phyloP scores from a whole-genome alignment of 1,140 invertebrate genomes.

The Drosophila pachea region DNA sequence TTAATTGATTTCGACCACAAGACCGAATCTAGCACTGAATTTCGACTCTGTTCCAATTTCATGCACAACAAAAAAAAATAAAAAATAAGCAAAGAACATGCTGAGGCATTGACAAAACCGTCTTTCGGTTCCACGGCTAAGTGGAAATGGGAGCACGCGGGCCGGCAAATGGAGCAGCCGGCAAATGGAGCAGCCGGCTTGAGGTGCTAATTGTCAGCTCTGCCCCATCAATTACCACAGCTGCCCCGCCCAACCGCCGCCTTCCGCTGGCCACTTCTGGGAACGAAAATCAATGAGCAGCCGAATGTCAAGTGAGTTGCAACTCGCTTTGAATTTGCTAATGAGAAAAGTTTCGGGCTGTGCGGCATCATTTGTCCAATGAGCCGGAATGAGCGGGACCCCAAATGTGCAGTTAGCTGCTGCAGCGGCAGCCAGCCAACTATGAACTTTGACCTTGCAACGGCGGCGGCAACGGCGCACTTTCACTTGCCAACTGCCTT shows the following conservation, averaged over 20 bases:
- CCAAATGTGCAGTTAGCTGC: constrained; percentile 47
- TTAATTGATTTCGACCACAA: constrained; percentile 46
- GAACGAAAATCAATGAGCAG: constrained; percentile 38
- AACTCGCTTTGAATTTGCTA: constrained; percentile 30
- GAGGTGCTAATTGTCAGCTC: constrained; percentile 63
- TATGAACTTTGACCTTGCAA: constrained; percentile 42
- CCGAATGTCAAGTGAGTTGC: constrained; percentile 35
- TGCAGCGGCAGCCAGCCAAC: constrained; percentile 20
- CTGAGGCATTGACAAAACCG: constrained; percentile 64
- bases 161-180: constrained; percentile 8
- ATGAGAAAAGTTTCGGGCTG: constrained; percentile 31
- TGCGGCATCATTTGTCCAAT: constrained; percentile 52
- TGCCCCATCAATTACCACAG: constrained; percentile 1
- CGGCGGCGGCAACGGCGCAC: constrained; percentile 38
- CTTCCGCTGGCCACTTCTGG: not conserved
- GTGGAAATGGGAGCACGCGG: constrained; percentile 43
- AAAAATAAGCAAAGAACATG: no score
- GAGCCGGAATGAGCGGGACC: constrained; percentile 32
- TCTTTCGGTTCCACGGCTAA: constrained; percentile 6
- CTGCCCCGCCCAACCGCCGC: not conserved
- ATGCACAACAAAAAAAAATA: constrained; percentile 24
- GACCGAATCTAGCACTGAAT: constrained; percentile 47
- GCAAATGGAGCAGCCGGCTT: constrained; percentile 7
- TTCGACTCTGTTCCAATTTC: constrained; percentile 56
- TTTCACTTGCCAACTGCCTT: constrained; percentile 62